These are phyloP conservation scores for Lepidurus apus DNA, from an alignment of 1,140 invertebrate genomes.

Conservation along the genomic window DNA sequence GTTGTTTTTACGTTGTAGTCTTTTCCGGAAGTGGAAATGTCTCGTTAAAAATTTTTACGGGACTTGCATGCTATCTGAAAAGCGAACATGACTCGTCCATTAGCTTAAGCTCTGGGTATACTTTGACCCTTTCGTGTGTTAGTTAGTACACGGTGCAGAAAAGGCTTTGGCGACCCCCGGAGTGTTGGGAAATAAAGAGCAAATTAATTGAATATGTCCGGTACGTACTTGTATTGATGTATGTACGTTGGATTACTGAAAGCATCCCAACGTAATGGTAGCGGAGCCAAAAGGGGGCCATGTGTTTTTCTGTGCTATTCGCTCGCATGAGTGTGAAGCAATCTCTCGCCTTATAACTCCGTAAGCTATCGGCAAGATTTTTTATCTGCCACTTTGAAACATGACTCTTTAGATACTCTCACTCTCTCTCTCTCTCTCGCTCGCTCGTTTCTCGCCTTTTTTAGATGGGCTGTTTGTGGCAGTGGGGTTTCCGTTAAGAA, in stretches of 20 bases:
- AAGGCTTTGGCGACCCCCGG: background rate
- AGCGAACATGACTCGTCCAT: conserved; percentile 8
- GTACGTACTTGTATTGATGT: background rate
- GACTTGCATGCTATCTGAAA: background rate
- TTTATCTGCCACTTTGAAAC: conserved; percentile 14
- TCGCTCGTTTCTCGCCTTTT: background rate
- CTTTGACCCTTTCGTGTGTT: too few species aligned
- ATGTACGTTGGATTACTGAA: background rate
- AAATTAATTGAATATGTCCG: conserved; percentile 8
- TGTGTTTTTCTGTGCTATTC: background rate
- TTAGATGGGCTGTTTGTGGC: background rate
- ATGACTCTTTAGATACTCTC: conserved; percentile 12
- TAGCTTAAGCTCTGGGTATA: background rate
- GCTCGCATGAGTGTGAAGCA: background rate
- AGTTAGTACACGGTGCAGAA: too few species aligned
- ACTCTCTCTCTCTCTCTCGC: background rate
- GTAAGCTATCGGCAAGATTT: conserved; percentile 3
- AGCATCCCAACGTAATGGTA: background rate
- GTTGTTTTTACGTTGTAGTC: background rate
- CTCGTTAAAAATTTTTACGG: background rate
- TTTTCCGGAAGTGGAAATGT: background rate
- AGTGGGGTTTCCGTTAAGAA: conserved; percentile 10
- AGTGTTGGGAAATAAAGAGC: background rate
- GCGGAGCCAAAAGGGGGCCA: background rate
- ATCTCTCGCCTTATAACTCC: background rate